Conservation (phyloP, 2,888 invertebrate genomes). For the Polyommatus iphigenia region DNA sequence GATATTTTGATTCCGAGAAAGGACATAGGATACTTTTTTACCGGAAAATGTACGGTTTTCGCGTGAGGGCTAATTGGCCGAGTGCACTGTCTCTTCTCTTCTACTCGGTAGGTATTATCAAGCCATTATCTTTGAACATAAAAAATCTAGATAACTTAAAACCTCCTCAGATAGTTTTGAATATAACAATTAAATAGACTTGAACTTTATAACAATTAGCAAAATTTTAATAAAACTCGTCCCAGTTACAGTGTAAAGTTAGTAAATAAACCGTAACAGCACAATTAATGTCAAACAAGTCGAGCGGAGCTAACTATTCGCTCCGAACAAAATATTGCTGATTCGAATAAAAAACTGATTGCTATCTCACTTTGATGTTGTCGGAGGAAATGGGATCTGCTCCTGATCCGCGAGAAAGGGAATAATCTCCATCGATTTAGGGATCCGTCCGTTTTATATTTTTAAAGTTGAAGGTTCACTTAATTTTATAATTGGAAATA, state of each 20-base stretch:
- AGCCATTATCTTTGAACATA: too few relatives aligned
- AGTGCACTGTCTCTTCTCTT: too few relatives aligned
- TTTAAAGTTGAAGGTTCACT: not conserved
- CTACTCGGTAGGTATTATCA: too few relatives aligned
- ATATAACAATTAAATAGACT: not conserved
- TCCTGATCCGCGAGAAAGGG: constrained; percentile 74
- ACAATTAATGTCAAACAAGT: constrained; percentile 46
- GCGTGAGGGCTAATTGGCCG: too few relatives aligned
- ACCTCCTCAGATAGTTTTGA: too few relatives aligned
- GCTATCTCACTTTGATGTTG: constrained; percentile 79
- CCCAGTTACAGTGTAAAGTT: not conserved
- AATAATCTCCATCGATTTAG: constrained; percentile 72
- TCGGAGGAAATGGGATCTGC: constrained; percentile 78
- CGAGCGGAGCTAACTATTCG: constrained; percentile 57
- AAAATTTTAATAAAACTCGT: not conserved
- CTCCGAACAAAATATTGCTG: constrained; percentile 73
- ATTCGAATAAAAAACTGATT: constrained; percentile 77
- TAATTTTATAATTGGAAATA: too few relatives aligned
- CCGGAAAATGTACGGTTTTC: too few relatives aligned
- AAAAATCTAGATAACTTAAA: too few relatives aligned
- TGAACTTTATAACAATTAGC: not conserved
- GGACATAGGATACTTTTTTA: too few relatives aligned
- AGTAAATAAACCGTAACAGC: constrained; percentile 19
- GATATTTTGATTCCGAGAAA: too few relatives aligned
- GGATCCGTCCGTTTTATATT: constrained; percentile 50